Evolutionary conservation across 2,113 vertebrate species (phyloP).

Genomic region (Cichladusa arquata): DNA sequence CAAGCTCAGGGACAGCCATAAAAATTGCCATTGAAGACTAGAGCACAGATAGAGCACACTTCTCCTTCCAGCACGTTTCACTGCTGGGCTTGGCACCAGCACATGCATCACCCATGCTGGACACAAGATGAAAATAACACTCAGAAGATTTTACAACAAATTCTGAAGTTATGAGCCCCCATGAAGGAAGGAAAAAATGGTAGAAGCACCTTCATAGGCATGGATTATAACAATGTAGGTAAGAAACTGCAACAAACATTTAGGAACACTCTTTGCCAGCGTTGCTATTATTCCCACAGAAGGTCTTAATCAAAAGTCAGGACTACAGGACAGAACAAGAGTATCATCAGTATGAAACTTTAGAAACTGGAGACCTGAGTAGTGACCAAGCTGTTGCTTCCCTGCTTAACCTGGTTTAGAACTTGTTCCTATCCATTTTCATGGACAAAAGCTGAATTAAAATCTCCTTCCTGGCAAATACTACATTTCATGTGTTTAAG

Average conservation of each 20-base stretch:
- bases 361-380: fast-evolving
- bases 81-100: not conserved
- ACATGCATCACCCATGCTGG: too few relatives aligned
- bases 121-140: not conserved
- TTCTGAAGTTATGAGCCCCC: not conserved
- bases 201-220: not conserved
- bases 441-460: not conserved
- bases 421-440: not conserved
- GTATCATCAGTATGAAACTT: not conserved
- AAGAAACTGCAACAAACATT: not conserved
- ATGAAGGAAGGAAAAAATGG: not conserved
- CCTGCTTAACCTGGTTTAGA: not conserved
- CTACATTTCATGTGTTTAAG: not conserved
- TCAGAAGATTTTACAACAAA: not conserved
- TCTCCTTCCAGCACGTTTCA: fast-evolving
- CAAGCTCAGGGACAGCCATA: not conserved
- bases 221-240: not conserved
- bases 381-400: not conserved
- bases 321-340: not conserved
- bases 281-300: not conserved
- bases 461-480: not conserved
- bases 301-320: not conserved
- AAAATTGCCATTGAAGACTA: not conserved
- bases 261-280: not conserved
- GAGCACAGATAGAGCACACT: fast-evolving